Base-by-base conservation (phyloP, 2,888 invertebrate genomes). In the Drosophila prostipennis region DNA sequence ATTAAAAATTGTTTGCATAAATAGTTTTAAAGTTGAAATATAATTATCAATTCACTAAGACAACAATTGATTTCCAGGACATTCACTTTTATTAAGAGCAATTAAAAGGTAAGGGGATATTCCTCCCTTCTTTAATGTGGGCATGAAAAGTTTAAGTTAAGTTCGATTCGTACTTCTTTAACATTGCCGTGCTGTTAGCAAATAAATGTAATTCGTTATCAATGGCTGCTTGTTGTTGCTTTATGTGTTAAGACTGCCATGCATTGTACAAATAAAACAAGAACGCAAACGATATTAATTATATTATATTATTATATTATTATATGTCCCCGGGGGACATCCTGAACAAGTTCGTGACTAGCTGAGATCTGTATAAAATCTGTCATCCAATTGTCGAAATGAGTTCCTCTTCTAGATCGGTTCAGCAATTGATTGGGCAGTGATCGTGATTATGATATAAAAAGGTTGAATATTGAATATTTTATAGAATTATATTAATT, bases 231-330 rank as follows among this genome's bases (percentile, higher is more conserved):
- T 58, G 58, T 65, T 59, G 46, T 60, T 52, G 60, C 57, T 61
- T 75, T 36, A 53, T 46, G 37, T 76, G 43, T 69, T 52, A 64
- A 64, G 57, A 72, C 63, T 76, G 72, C 48, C 72, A 56, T 54
- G 64, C 63, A 72, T 69, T 72, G 64, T 68, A 46, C 37, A 34
- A 71, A 61, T 42, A 63, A 55, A 55, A 63, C 14, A 59, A 64
- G 13, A n/a, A 32, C 29, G 29, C 6, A 70, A 53, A 52, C 13
- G 2, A 43, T 69, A 51, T 40, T 7, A 37, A 10, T 48, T 29
- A 36, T 13, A 57, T 26, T 10, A 11, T 10, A 46, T n/a, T n/a
- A n/a, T n/a, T n/a, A n/a, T n/a, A n/a, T n/a, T n/a, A n/a, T n/a
- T n/a, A n/a, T n/a, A n/a, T n/a, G n/a, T n/a, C n/a, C n/a, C 16